phyloP scores from a whole-genome alignment of 2,797 vertebrate genomes.

The Muraenolepis orangiensis region DNA sequence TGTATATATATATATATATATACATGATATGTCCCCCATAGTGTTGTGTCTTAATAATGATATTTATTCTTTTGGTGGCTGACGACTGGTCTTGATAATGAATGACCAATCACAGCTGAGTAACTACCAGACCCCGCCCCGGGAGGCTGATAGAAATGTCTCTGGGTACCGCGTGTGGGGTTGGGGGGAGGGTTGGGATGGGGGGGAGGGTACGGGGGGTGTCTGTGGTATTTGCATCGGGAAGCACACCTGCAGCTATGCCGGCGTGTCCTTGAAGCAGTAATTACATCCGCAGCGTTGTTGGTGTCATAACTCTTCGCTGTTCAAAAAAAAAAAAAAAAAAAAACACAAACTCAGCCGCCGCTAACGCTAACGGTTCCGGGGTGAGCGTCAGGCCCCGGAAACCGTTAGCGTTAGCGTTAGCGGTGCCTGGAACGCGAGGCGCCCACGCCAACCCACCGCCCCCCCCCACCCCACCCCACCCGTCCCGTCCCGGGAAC shows the following conservation, averaged over 20 bases:
- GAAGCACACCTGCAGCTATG: constrained; percentile 59
- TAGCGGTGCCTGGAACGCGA: too few species aligned
- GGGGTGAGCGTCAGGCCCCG: too few species aligned
- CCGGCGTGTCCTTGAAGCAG: constrained; percentile 68
- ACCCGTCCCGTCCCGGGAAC: too few species aligned
- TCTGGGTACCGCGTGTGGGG: too few species aligned
- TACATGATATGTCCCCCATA: neutral
- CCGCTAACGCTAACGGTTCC: constrained; percentile 56
- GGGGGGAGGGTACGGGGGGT: neutral
- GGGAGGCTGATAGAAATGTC: neutral
- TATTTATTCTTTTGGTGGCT: neutral
- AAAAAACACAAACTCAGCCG: constrained; percentile 26
- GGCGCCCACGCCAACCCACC: too few species aligned
- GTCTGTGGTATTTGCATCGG: constrained; percentile 58
- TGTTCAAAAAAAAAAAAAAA: constrained; percentile 23
- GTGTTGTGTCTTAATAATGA: neutral
- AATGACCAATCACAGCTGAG: neutral
- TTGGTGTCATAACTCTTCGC: constrained; percentile 67
- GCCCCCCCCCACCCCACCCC: too few species aligned
- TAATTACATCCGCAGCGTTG: constrained; percentile 64
- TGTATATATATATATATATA: neutral
- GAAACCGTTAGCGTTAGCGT: too few species aligned
- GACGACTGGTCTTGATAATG: neutral
- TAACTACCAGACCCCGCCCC: neutral
- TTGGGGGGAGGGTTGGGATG: too few species aligned